These are phyloP conservation scores for Bombus confusus DNA, from an alignment of 1,140 invertebrate species.

Conservation along the genomic window DNA sequence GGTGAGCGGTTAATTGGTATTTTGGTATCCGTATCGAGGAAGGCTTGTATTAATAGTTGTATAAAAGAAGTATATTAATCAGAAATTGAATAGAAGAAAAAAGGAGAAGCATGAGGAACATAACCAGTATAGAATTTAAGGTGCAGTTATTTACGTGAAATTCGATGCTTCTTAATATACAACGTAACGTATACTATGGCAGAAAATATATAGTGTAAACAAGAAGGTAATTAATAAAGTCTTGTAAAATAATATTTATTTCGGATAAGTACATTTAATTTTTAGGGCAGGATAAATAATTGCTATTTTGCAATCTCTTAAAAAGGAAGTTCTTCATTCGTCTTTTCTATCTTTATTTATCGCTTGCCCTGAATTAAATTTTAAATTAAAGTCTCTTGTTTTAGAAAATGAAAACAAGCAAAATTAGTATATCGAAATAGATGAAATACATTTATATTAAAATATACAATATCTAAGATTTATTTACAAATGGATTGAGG, in stretches of 20 bases:
- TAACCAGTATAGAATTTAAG: background rate
- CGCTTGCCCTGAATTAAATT: background rate
- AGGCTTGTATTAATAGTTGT: too few relatives aligned
- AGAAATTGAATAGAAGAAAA: background rate
- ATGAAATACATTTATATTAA: background rate
- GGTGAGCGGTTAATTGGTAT: background rate
- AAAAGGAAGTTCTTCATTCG: background rate
- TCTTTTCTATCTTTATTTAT: background rate
- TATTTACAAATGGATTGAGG: background rate
- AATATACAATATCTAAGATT: too few relatives aligned
- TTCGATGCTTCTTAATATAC: background rate
- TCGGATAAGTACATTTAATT: too few relatives aligned
- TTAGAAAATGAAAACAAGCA: background rate
- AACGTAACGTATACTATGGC: background rate
- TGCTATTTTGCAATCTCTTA: background rate
- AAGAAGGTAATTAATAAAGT: background rate
- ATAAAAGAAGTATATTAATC: slow-evolving; percentile 15
- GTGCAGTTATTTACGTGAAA: slow-evolving; percentile 9
- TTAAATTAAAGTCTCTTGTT: background rate
- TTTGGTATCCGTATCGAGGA: slow-evolving; percentile 1
- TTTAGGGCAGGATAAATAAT: too few relatives aligned
- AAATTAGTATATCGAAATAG: background rate
- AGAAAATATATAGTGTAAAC: background rate
- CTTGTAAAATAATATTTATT: background rate
- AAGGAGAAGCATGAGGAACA: too few relatives aligned